phyloP scores from a whole-genome alignment of 2,113 vertebrate genomes.

The Megaceryle torquata region DNA sequence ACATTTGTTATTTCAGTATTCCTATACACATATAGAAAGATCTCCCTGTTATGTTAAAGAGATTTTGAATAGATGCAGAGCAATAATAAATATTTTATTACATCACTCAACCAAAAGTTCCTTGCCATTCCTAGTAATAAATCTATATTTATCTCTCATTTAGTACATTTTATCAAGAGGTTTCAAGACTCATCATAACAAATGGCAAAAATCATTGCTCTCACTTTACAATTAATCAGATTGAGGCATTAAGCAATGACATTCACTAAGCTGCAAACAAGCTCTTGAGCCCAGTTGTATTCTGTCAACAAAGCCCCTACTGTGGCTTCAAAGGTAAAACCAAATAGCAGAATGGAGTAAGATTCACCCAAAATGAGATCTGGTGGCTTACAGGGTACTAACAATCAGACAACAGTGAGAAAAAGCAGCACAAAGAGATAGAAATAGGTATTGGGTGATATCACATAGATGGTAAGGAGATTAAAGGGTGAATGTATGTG shows the following conservation, averaged over 20 bases:
- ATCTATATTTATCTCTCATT: background rate
- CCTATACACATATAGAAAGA: background rate
- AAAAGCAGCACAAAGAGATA: background rate
- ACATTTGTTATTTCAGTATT: background rate
- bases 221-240: background rate
- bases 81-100: background rate
- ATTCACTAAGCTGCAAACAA: background rate
- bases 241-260: background rate
- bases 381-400: background rate
- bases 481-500: background rate
- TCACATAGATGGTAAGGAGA: background rate
- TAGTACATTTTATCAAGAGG: background rate
- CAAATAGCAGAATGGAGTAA: background rate
- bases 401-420: background rate
- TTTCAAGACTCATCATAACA: background rate
- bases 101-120: background rate
- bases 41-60: background rate
- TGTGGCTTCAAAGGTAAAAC: background rate
- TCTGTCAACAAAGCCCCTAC: background rate
- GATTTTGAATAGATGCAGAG: background rate
- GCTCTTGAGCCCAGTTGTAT: background rate
- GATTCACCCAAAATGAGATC: background rate
- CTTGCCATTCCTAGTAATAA: background rate
- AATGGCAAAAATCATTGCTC: background rate
- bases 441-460: background rate